Evolutionary conservation across 2,113 vertebrate species (phyloP), one percentile per base, ranked within the genome.

Genomic region (Calidris pygmaea): DNA sequence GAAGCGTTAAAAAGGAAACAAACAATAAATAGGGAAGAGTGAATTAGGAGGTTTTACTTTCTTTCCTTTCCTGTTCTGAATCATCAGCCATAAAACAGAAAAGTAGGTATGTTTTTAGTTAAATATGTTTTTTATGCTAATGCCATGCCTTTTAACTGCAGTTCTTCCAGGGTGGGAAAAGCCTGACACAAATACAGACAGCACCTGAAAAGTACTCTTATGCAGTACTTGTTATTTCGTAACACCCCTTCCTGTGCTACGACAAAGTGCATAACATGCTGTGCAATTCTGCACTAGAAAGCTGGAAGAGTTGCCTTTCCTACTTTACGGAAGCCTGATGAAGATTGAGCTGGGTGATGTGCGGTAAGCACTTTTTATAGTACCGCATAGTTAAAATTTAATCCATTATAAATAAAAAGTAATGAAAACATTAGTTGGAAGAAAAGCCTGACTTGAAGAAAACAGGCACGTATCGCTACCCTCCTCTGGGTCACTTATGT

Each of bases 91-190:
- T 66, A 85, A 87, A 86, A 12, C 65, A 66, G 50, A 83, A 62
- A 27, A 72, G 77, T 63, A 71, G 65, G 48, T 45, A 47, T 73
- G 37, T 45, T 92, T 95, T 89, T 79, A 76, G 66, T 70, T 76
- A 80, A 89, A 67, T 92, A 43, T 19, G 37, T 0, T 41, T 92
- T 95, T 87, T 85, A 89, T 83, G 80, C 87, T 95, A 79, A 95
- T 70, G 13, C 1, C 7, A 66, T 90, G 50, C 41, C 20, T 96
- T 94, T 79, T 85, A 89, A 70, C 82, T 92, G 89, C 76, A 50
- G 39, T 53, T 75, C 50, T 95, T 96, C 70, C 60, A 58, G 62
- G 89, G 66, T 59, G 67, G 84, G 84, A 91, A 89, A 95, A 96
- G 50, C 74, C 84, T 66, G 66, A 87, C 35, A 90, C 48, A 91